Evolutionary conservation across 2,797 vertebrate species (phyloP), one percentile per base, ranked within the genome.

Genomic region (Gobionotothen gibberifrons): DNA sequence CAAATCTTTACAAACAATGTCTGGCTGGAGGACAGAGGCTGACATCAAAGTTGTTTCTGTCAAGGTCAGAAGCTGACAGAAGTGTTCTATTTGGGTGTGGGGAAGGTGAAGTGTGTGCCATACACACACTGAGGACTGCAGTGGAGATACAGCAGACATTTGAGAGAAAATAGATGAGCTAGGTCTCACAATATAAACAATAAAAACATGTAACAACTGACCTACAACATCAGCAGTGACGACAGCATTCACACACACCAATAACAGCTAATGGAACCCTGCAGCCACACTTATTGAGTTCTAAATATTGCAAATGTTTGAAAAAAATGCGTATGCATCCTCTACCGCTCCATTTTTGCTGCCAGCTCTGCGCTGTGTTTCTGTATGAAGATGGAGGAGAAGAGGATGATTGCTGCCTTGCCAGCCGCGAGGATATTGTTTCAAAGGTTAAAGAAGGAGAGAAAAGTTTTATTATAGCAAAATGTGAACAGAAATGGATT

Each of bases 21-120:
- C 42, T 76, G 57, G 59, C 85, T 77, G 7, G 55, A 79, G 72
- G 80, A 72, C 65, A 77, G 66, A 19, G 63, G 19, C 65, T 72
- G 62, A 85, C 78, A 86, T 88, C 76, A 84, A 79, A 89, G 76
- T 60, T 57, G 78, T 77, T 71, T 67, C 76, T 74, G 74, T 82
- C 83, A 84, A 87, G 87, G 88, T 89, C 85, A 79, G 46, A 58
- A 46, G 64, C 81, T 77, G 54, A 69, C 77, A 63, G 48, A 39
- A 63, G 55, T 44, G 74, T 59, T 86, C 44, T 81, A 2, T 60
- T 54, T 73, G 58, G 60, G 60, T 58, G 79, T 11, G 44, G 56
- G 75, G 74, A 64, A 72, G 73, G 63, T 68, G 19, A 76, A 36
- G 53, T 13, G 68, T 10, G 2, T 8, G 36, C 8, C n/a, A 5